These are phyloP conservation scores for Pseudeuparius sepicola DNA, from an alignment of 2,888 invertebrate genomes.

Conservation along the genomic window DNA sequence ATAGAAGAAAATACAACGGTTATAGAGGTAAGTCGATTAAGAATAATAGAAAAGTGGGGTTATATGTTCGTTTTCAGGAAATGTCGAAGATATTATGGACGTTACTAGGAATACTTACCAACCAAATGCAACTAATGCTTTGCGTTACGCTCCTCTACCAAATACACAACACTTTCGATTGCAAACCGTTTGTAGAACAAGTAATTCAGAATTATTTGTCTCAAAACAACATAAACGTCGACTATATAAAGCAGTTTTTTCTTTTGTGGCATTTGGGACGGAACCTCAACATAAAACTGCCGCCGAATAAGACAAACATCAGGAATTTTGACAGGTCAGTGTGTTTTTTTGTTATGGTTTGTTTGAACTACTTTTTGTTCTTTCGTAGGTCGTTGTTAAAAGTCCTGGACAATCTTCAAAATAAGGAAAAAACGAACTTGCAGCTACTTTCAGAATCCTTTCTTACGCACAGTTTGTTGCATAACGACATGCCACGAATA, in stretches of 20 bases:
- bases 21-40: conserved; percentile 48
- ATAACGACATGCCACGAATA: conserved; percentile 68
- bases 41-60: no score
- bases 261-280: conserved; percentile 70
- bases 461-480: conserved; percentile 60
- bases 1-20: conserved; percentile 58
- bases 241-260: conserved; percentile 54
- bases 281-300: conserved; percentile 48
- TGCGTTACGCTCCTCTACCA: conserved; percentile 66
- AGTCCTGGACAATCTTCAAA: conserved; percentile 57
- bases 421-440: conserved; percentile 46
- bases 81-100: conserved; percentile 64
- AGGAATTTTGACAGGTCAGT: conserved; percentile 52
- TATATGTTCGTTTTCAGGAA: conserved; percentile 37
- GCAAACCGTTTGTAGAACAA: conserved; percentile 54
- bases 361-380: conserved; percentile 2
- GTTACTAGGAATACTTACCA: conserved; percentile 50
- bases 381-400: conserved; percentile 58
- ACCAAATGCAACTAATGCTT: conserved; percentile 47
- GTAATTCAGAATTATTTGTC: conserved; percentile 49
- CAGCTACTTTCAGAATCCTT: conserved; percentile 62
- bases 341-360: conserved; percentile 22
- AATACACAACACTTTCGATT: conserved; percentile 59
- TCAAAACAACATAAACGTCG: conserved; percentile 41
- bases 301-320: conserved; percentile 36